Evolutionary conservation across 2,113 vertebrate species (phyloP), one percentile per base, ranked within the genome.

Genomic region (Oenanthe oenanthe): DNA sequence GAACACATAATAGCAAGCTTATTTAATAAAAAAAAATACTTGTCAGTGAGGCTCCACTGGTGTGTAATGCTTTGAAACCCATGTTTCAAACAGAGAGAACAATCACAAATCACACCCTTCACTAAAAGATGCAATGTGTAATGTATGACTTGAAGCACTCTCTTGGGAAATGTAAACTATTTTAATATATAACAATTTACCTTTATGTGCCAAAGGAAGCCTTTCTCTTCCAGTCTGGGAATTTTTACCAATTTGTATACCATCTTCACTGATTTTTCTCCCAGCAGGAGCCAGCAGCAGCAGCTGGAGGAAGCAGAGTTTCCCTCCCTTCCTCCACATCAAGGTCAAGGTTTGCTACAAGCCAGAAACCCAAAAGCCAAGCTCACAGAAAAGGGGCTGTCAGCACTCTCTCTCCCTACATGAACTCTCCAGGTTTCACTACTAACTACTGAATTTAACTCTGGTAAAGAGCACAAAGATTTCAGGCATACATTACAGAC

Each of bases 101-200:
- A 88, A 82, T 73, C 74, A 92, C 74, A 93, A 95, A 92, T 94
- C 88, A 93, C 40, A 93, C 13, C n/a, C n/a, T 79, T 40, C 66
- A 50, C 28, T 68, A 82, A 85, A 79, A 85, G 62, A 67, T 54
- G 43, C 28, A 85, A 85, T 1, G 3, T 4, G 25, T 36, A 48
- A 95, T 82, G 28, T 42, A 61, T 12, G 16, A 73, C 47, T 82
- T 68, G 22, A 94, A 92, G 62, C 26, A 50, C 50, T 38, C 74
- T 53, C 66, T 79, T 61, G 50, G 75, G 93, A 91, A 92, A 89
- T 12, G 3, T 19, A 48, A 89, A 25, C 74, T 72, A 82, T 42
- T 79, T 61, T 85, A 75, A 91, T 26, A 82, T 4, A 72, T 15
- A 53, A 85, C 75, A 89, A 76, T 4, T 61, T 82, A 79, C 57